phyloP scores from a whole-genome alignment of 2,113 vertebrate species.

The Seriola aureovittata region DNA sequence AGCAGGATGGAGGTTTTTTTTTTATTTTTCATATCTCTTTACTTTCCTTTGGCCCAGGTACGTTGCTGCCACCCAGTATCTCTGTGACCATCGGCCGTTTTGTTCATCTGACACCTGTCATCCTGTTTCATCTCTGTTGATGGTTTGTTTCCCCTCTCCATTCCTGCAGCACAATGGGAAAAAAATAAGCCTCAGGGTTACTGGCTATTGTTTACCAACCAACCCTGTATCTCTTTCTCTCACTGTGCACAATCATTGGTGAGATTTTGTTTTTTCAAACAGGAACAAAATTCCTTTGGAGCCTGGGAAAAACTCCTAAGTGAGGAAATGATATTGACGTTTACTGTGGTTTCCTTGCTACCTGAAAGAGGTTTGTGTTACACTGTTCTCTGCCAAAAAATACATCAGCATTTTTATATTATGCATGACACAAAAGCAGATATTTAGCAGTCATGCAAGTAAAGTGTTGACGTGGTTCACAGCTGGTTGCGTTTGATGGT shows the following conservation, averaged over 20 bases:
- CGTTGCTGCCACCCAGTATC: conserved; percentile 26
- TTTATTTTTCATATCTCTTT: not conserved
- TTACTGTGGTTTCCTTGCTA: conserved; percentile 33
- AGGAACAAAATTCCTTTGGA: conserved; percentile 65
- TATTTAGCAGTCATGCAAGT: not conserved
- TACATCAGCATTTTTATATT: conserved; percentile 28
- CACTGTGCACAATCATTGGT: conserved; percentile 26
- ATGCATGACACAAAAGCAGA: conserved; percentile 23
- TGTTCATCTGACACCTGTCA: conserved; percentile 76
- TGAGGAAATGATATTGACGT: conserved; percentile 59
- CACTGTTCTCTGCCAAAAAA: not conserved
- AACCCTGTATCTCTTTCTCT: conserved; percentile 59
- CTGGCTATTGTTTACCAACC: conserved; percentile 73
- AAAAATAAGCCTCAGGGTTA: conserved; percentile 51
- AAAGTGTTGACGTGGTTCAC: not conserved
- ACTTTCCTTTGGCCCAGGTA: conserved; percentile 18
- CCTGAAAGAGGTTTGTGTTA: not conserved
- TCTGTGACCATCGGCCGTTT: conserved; percentile 34
- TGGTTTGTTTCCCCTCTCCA: conserved; percentile 37
- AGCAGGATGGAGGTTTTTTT: conserved; percentile 6
- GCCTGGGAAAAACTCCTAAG: conserved; percentile 73
- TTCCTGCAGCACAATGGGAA: conserved; percentile 61
- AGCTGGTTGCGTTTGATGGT: not conserved
- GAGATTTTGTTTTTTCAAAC: conserved; percentile 53
- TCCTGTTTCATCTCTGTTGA: conserved; percentile 63